phyloP scores from a whole-genome alignment of 2,888 invertebrate species.

The Drosophila lutescens region DNA sequence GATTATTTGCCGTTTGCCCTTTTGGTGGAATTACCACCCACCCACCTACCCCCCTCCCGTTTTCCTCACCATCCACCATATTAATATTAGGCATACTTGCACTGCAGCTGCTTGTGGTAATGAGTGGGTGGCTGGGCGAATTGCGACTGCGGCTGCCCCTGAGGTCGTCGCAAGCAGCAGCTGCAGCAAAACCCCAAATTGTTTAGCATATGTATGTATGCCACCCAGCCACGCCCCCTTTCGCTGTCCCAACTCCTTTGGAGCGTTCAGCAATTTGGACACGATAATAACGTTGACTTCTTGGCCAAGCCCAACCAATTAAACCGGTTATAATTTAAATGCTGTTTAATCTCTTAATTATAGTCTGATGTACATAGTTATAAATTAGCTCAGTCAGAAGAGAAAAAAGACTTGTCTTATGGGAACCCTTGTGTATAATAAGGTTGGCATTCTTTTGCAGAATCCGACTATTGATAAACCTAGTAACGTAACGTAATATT shows the following conservation, averaged over 20 bases:
- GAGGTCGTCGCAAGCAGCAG: conserved; percentile 21
- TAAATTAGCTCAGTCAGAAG: too few relatives aligned
- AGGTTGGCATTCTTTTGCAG: too few relatives aligned
- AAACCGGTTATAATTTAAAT: background rate
- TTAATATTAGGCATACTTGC: conserved; percentile 23
- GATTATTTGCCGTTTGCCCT: conserved; percentile 53
- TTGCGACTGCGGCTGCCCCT: conserved; percentile 5
- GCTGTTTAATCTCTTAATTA: background rate
- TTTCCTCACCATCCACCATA: background rate
- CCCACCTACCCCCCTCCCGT: background rate
- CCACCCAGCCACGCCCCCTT: background rate
- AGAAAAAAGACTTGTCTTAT: too few relatives aligned
- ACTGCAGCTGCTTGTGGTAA: conserved; percentile 28
- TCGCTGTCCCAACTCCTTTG: background rate
- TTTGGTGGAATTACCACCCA: conserved; percentile 15
- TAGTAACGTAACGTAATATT: too few relatives aligned
- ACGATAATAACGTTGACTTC: conserved; percentile 20
- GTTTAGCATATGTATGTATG: conserved; percentile 32
- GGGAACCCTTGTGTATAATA: too few relatives aligned
- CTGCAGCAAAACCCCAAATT: conserved; percentile 34
- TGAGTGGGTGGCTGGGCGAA: conserved; percentile 2
- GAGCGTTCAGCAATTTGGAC: conserved; percentile 11
- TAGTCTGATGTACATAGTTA: background rate
- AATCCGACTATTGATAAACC: too few relatives aligned
- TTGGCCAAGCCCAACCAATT: conserved; percentile 2